phyloP scores from a whole-genome alignment of 2,888 invertebrate genomes.

The Rambutsinella grinnellia region DNA sequence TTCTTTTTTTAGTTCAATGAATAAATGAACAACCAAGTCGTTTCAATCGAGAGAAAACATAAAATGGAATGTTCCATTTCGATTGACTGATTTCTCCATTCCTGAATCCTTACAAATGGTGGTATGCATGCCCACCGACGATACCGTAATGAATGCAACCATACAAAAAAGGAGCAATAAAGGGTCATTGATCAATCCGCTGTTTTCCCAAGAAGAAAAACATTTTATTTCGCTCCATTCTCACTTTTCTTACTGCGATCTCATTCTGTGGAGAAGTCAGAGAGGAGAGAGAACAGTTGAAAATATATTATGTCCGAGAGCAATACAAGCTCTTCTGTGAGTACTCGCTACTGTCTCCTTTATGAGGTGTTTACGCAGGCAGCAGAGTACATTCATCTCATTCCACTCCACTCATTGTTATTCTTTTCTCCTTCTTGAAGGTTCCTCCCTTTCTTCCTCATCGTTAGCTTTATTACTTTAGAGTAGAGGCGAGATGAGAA shows the following conservation, averaged over 20 bases:
- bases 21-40: neutral
- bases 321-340: neutral
- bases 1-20: neutral
- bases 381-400: constrained; percentile 37
- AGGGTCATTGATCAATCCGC: constrained; percentile 15
- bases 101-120: too few relatives aligned
- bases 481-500: neutral
- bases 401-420: constrained; percentile 36
- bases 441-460: constrained; percentile 1
- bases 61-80: too few relatives aligned
- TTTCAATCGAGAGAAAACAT: too few relatives aligned
- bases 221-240: too few relatives aligned
- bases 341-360: neutral
- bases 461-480: neutral
- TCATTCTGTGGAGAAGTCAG: neutral
- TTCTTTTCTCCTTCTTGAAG: neutral
- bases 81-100: too few relatives aligned
- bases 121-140: neutral
- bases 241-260: neutral
- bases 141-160: neutral
- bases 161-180: neutral
- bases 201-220: neutral
- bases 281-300: neutral
- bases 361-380: constrained; percentile 30
- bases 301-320: neutral